Base-by-base conservation (phyloP, 2,797 vertebrate genomes). In the Pseudocheirus occidentalis region DNA sequence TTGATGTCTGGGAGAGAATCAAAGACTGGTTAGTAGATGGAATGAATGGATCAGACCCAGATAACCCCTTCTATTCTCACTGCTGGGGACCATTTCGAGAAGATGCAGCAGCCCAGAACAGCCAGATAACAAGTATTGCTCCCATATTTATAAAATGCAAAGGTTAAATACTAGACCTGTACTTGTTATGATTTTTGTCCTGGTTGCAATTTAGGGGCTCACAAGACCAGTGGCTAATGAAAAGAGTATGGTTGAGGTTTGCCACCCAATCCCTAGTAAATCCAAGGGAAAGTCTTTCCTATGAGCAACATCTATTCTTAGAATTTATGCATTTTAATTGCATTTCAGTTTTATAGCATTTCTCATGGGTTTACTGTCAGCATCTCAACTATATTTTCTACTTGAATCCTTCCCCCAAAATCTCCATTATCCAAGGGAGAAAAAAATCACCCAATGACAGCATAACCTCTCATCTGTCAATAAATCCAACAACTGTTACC, bases 361-460 rank as follows among this genome's bases (percentile, higher is more conserved):
- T 94, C 27, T 55, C 81, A 94, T 55, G 96, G 95, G 97, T 96
- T 97, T 97, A 94, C 91, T 93, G 58, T 95, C 94, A 94, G 94
- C 52, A 6, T 96, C 98, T 97, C 97, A 56, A 7, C 94, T 96
- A 55, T 57, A n/a, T 97, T 96, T 97, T 97, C 97, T 97, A 96
- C 95, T 95, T 97, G 96, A 59, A 40, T 54, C 91, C 94, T 94
- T 97, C 92, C 89, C 96, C 91, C 97, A 92, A 94, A 96, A 94
- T 95, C 90, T 90, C 95, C 90, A 40, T 96, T 95, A 92, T 93
- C 92, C 89, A 92, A 50, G 92, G 73, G 94, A 94, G 55, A 95
- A 57, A 94, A 91, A 59, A 96, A 96, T 96, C 96, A 94, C 90
- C 95, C 97, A 96, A 40, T 91, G 93, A 94, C 96, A 95, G 55